Base-by-base conservation (phyloP, 1,140 invertebrate genomes). In the Drosophila bocki region DNA sequence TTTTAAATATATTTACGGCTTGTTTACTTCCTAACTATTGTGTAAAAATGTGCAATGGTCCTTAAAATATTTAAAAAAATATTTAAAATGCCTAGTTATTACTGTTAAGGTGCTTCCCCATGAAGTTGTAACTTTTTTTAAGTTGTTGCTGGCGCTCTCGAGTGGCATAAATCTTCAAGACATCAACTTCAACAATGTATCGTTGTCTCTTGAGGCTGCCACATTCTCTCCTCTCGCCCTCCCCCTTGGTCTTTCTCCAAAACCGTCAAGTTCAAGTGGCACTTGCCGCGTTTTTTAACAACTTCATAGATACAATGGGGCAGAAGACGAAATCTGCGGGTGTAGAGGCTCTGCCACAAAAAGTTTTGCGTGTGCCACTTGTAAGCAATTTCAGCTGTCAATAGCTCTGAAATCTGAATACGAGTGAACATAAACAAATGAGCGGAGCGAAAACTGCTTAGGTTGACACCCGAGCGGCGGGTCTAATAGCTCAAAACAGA, bases 241-340 rank as follows among this genome's bases (percentile, higher is more conserved):
- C 39, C 58, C 9, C 42, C 22, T 33, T 35, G 35, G 48, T 44
- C 50, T 59, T 68, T 50, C 65, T 60, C 57, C n/a, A 54, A 54
- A 70, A 64, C 45, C 64, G 80, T 78, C 80, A 80, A 75, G 76
- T 79, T 88, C 69, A 71, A 88, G 84, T 75, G 84, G 77, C 85
- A 80, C 85, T 90, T 84, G 85, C 83, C 85, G 85, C 74, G 47
- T 78, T 75, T 84, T 88, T 88, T 84, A 88, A 88, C 84, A 81
- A 81, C 84, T 88, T 88, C 70, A 88, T 88, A 65, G 62, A 44
- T 41, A 80, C 80, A 77, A 84, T 75, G 65, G 63, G 48, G 47
- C 22, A n/a, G 47, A 64, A 39, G 53, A 44, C 37, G 64, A 60
- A 57, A 78, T 78, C 57, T 37, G 37, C 64, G 33, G 26, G 54